Evolutionary conservation across 2,113 vertebrate genomes (phyloP), one percentile per base, ranked within the genome.

Genomic region (Cercocebus atys): DNA sequence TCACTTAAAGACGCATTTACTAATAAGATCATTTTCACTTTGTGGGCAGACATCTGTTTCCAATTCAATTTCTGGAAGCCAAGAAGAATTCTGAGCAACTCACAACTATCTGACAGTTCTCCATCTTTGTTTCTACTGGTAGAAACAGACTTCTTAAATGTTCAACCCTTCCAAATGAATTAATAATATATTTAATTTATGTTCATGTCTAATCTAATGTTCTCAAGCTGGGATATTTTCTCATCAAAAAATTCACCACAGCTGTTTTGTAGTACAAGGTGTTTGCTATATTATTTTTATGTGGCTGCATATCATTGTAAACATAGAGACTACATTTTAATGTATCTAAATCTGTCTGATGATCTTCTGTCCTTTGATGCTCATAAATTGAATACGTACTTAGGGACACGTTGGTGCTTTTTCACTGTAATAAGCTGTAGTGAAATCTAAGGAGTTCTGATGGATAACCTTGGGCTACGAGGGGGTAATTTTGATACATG

Each of bases 1-100:
- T 96, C 97, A 94, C 96, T 97, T 97, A 76, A 98, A 98, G 89
- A 98, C 97, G 94, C 32, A 35, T 96, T 97, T 97, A 97, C 83
- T 98, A 98, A 96, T 97, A 98, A 98, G 94, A 98, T 97, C 18
- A 90, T 97, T 97, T 98, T 96, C 87, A 96, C 97, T 88, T 81
- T 97, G 94, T 97, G 92, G 95, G 83, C 75, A 95, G 96, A 96
- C 96, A 98, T 97, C 97, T 98, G 97, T 95, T 98, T 95, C 80
- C 90, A 97, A 97, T 98, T 98, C 80, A 90, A n/a, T 97, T 97
- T 97, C 98, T 72, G 22, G 94, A 98, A 98, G 78, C 50, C 72
- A 98, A 87, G 45, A 92, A 97, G 87, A 97, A 78, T 92, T 88
- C 97, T 59, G 80, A 92, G 81, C 86, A 88, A 57, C 57, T 97